Base-by-base conservation (phyloP, 2,113 vertebrate species). In the Colistium nudipinnis region DNA sequence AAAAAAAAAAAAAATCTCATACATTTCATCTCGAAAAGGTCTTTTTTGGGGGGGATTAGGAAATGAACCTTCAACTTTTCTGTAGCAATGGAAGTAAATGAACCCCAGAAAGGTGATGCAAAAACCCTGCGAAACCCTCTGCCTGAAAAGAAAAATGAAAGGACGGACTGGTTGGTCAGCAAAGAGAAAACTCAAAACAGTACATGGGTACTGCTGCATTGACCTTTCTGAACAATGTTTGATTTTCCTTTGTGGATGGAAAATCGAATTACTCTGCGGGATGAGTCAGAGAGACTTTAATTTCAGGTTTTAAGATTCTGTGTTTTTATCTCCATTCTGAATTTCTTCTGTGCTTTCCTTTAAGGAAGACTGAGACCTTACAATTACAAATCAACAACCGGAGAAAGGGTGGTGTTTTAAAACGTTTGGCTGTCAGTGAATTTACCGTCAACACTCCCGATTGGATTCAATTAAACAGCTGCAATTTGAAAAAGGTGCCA, bases 401-500 rank as follows among this genome's bases (percentile, higher is more conserved):
- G 56, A 60, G n/a, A 20, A 54, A 31, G 6, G 10, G 30, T 20
- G 52, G 25, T 31, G 25, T 61, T 30, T 2, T 22, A 31, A 28
- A 28, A 6, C 6, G 2, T 45, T 61, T 31, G 57, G 22, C 17
- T 12, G 3, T 5, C 20, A 20, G 41, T 16, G 57, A 83, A 63
- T 20, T 82, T 82, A 76, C 83, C 80, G 82, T 80, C 82, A 66
- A 71, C 74, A 70, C 79, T 78, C 73, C 27, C n/a, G 57, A 86
- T 86, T 70, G 78, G 77, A 86, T 76, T 33, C 36, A 74, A 35
- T 55, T 64, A 75, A 78, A 63, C 48, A 80, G 74, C 70, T 76
- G 74, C 55, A 82, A 81, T 81, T 83, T 83, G 53, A 68, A 84
- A n/a, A 80, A 87, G 80, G 77, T 85, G 80, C 69, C 79, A 87